Evolutionary conservation across 2,888 invertebrate species (phyloP), one percentile per base, ranked within the genome.

Genomic region (Empis livida): DNA sequence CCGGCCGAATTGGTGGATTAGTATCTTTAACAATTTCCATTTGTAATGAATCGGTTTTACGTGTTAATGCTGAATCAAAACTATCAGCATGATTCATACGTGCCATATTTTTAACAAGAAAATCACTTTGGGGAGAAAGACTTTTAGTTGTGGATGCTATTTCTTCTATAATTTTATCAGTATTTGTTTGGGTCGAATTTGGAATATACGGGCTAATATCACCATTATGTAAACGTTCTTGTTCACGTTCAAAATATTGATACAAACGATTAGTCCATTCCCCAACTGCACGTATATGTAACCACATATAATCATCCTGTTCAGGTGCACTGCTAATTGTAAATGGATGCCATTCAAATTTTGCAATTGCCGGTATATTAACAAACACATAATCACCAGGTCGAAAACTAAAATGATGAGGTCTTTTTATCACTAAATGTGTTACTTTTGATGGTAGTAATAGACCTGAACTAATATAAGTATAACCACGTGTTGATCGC

Each of bases 341-440:
- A 61, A 96, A 94, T 0, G 95, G 94, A 75, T 95, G 95, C 94
- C 94, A 95, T 69, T 96, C 95, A 60, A 90, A 90, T 48, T 80
- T 80, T 1, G 95, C 93, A 50, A 95, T 91, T 8, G 80, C 80
- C 0, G 95, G 95, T 45, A 96, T 84, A 61, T 92, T 90, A 0
- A 94, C 84, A 61, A 91, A 95, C 35, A 93, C 81, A 63, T 94
- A 95, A 71, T 95, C 95, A 0, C 95, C 95, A 0, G 95, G 90
- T 61, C 84, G 83, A 67, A 87, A 95, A 60, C 84, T 80, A 62
- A 95, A 92, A 62, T 86, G 82, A 0, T 79, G 72, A 0, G 95
- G 94, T 1, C 91, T 73, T 56, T 87, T 84, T 51, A 95, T 89
- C 15, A 92, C 89, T 56, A 95, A 72, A 67, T 94, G 92, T 0